phyloP scores from a whole-genome alignment of 35 echinoderm and acorn worm species.

The Heliocidaris erythrogramma region DNA sequence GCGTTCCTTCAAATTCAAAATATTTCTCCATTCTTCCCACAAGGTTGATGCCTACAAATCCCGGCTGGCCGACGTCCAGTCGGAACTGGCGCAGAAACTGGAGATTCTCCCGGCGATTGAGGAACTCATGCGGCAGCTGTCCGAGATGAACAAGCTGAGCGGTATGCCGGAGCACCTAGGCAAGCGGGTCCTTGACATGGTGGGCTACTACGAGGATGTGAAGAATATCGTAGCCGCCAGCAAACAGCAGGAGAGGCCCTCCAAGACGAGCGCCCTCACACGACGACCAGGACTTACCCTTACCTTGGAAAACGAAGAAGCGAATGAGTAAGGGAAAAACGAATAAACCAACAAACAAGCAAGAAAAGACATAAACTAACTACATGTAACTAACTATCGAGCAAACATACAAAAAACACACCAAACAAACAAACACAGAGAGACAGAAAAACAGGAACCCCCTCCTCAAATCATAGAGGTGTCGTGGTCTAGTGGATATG shows the following conservation, averaged over 20 bases:
- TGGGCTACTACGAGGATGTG: constrained; percentile 28
- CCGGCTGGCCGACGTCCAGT: background rate
- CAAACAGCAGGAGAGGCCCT: background rate
- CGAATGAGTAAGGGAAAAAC: background rate
- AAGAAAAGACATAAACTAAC: too few species aligned
- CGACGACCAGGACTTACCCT: background rate
- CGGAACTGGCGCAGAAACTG: background rate
- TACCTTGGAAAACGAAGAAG: constrained; percentile 5
- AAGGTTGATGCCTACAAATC: background rate
- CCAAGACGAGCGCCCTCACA: background rate
- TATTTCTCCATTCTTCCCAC: background rate
- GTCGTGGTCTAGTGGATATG: too few species aligned
- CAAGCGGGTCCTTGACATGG: constrained; percentile 1
- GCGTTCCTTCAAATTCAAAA: too few species aligned
- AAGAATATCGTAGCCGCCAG: constrained; percentile 21
- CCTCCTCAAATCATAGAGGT: too few species aligned
- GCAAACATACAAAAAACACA: background rate
- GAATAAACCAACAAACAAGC: background rate
- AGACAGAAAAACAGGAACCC: background rate
- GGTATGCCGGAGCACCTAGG: background rate
- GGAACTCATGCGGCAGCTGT: constrained; percentile 6
- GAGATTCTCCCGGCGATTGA: constrained; percentile 20
- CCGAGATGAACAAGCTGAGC: background rate
- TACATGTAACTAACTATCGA: too few species aligned
- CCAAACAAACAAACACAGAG: background rate